Evolutionary conservation across 1,140 invertebrate genomes (phyloP).

Genomic region (Bombus confusus): DNA sequence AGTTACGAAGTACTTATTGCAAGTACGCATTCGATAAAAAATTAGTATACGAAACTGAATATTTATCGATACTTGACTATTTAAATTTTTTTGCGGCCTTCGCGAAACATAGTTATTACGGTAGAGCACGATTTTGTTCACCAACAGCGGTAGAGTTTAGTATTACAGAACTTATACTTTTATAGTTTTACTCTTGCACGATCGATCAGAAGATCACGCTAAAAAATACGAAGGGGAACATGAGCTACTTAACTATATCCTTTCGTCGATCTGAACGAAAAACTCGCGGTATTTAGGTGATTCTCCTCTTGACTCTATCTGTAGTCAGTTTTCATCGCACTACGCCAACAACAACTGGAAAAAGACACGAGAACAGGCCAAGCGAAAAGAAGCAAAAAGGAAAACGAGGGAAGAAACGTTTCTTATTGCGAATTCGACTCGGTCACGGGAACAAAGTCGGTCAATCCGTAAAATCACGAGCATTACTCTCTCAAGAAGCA

Average conservation of each 20-base stretch:
- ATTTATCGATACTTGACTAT: too few species aligned
- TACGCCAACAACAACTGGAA: background rate
- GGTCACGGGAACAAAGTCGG: constrained; percentile 47
- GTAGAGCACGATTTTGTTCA: too few species aligned
- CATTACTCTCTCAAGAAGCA: constrained; percentile 29
- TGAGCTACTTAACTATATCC: constrained; percentile 2
- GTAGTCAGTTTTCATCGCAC: constrained; percentile 14
- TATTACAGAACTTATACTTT: too few species aligned
- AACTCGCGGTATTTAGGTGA: background rate
- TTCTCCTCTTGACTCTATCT: constrained; percentile 13
- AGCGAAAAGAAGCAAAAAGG: background rate
- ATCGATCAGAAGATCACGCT: background rate
- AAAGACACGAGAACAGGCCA: background rate
- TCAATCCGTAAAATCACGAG: constrained; percentile 52
- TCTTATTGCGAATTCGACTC: constrained; percentile 52
- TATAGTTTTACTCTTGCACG: too few species aligned
- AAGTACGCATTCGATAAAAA: too few species aligned
- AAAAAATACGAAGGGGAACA: background rate
- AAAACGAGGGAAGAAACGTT: background rate
- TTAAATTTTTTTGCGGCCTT: too few species aligned
- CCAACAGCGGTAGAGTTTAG: too few species aligned
- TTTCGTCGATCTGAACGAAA: background rate
- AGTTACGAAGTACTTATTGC: too few species aligned
- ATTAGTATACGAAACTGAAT: too few species aligned
- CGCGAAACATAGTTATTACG: too few species aligned